Base-by-base conservation (phyloP, 1,140 invertebrate species). In the Drosophila azteca region DNA sequence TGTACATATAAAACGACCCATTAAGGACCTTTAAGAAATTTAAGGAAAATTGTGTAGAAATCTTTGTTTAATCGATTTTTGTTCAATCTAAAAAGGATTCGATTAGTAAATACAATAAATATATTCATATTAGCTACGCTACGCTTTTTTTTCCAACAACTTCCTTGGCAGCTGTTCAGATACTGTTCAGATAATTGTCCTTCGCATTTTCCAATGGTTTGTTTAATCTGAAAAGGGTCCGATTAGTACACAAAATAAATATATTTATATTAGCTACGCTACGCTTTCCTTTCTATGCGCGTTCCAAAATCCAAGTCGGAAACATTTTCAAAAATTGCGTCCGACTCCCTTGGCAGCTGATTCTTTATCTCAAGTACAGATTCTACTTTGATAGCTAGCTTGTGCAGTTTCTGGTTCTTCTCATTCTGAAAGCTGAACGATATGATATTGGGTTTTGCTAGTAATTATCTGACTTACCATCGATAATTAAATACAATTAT, bases 241-340 rank as follows among this genome's bases (percentile, higher is more conserved):
- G 1, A 26, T 31, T 7, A 22, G 13, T 13, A n/a, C 26, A 2
- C 4, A 35, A 20, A 2, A 29, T 7, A 41, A 6, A 3, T n/a
- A 3, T 17, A 0, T 6, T 0, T 13, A 44, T 8, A 11, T 22
- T 13, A 0, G 0, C 1, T 35, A 3, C 50, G 74, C 35, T 2
- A 87, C 83, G 78, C 17, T 31, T 2, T 88, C 83, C 73, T 72
- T 54, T 72, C 61, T 15, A 88, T 77, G 39, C 83, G 79, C 0
- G 84, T 88, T 4, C 60, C 55, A 17, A 83, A 83, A 6, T 55
- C 64, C 3, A 51, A 11, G 0, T 6, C 22, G 24, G 31, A 17
- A 45, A 53, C 0, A 24, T 6, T n/a, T 20, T 43, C 13, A 20
- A 50, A 20, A 39, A 39, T 2, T 39, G 3, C 5, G 0, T 55